Evolutionary conservation across 2,888 invertebrate genomes (phyloP), one percentile per base, ranked within the genome.

Genomic region (Cheilosia vernalis): DNA sequence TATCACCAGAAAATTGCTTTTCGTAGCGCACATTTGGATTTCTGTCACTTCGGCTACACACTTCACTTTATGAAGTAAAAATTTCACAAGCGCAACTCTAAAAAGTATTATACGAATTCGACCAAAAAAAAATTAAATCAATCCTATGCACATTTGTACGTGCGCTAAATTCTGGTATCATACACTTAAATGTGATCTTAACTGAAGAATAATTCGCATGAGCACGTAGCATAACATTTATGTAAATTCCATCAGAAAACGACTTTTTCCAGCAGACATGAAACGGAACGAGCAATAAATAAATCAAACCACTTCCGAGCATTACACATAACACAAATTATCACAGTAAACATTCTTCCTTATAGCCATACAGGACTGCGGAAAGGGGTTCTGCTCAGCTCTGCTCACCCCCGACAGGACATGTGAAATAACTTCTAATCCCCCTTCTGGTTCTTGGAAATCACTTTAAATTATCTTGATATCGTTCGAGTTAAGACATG

Each of bases 401-500:
- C 17, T 10, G 19, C n/a, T 7, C 49, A 10, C 30, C 13, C n/a
- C 24, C 4, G 1, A 53, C 61, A 77, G 67, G 67, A 77, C 61
- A 60, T 67, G 53, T 47, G 24, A 53, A 44, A 77, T 53, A 55
- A 69, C 61, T 77, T 47, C 44, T 33, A 44, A 55, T 69, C 51
- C 33, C 58, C 56, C 17, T 33, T 15, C 15, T 24, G 15, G 21
- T 24, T 24, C 30, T 4, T n/a, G 10, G 15, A 61, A 58, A 77
- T 77, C 67, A 67, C 60, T 77, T 67, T 55, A 69, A 69, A 42
- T 77, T 67, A 77, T 77, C 61, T 53, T 21, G 55, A 61, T 61
- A 61, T 55, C 73, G 44, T 51, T 61, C 24, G 40, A 40, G 44
- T 27, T 27, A 10, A 60, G 49, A 49, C 40, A 24, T 33, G 42